Evolutionary conservation across 2,113 vertebrate genomes (phyloP).

Genomic region (Chaetops frenatus): DNA sequence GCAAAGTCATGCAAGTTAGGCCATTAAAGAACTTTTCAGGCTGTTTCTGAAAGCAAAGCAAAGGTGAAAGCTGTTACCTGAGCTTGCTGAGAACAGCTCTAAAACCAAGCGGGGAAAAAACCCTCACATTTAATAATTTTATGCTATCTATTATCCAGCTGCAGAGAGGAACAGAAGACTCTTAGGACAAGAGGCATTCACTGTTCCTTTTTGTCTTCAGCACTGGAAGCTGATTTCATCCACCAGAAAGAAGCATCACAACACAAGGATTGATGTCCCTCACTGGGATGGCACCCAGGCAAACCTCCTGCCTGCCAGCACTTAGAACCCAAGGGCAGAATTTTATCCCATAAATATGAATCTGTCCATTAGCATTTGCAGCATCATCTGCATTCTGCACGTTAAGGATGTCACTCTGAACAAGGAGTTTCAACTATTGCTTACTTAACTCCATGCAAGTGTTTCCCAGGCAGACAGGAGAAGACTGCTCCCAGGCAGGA

Average conservation of each 20-base stretch:
- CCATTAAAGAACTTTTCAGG: neutral
- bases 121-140: neutral
- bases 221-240: neutral
- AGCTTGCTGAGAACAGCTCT: neutral
- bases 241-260: accelerated
- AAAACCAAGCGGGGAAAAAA: neutral
- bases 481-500: constrained; percentile 16
- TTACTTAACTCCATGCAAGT: neutral
- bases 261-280: neutral
- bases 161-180: neutral
- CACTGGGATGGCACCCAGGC: neutral
- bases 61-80: neutral
- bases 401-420: neutral
- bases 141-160: neutral
- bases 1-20: neutral
- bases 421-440: neutral
- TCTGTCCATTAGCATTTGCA: neutral
- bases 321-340: neutral
- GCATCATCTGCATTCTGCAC: neutral
- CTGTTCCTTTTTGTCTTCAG: neutral
- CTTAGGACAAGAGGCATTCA: neutral
- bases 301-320: neutral
- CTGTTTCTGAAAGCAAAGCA: neutral
- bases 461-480: neutral
- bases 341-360: neutral